Evolutionary conservation across 1,140 invertebrate species (phyloP).

Genomic region (Diachasmimorpha longicaudata): DNA sequence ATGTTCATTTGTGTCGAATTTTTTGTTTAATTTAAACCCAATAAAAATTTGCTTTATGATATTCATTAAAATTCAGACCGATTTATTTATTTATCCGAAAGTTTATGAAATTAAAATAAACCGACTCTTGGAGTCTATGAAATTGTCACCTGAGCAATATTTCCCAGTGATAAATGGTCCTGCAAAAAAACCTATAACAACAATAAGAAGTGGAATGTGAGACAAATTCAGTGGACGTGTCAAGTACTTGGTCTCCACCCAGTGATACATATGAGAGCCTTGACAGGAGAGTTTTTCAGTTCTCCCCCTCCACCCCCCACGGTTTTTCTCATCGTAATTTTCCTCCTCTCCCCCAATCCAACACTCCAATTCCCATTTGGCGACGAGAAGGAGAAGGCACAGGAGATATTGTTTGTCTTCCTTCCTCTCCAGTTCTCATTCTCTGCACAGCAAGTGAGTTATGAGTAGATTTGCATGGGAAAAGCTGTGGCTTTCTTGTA

Average conservation of each 20-base stretch:
- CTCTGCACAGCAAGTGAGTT: constrained; percentile 37
- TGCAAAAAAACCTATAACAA: neutral
- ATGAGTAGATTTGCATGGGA: constrained; percentile 55
- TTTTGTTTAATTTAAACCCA: no score
- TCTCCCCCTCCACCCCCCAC: neutral
- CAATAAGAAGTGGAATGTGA: neutral
- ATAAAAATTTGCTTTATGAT: no score
- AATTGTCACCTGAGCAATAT: neutral
- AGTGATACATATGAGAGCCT: constrained; percentile 14
- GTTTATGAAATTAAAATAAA: no score
- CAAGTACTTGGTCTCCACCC: neutral
- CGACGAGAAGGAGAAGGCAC: neutral
- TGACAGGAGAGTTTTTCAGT: constrained; percentile 20
- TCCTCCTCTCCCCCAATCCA: neutral
- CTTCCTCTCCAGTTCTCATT: no score
- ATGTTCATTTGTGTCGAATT: no score
- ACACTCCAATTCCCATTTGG: constrained; percentile 14
- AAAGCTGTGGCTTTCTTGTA: constrained; percentile 37
- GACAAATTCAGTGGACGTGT: constrained; percentile 22
- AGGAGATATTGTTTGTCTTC: neutral
- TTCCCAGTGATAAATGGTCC: neutral
- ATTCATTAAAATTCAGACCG: no score
- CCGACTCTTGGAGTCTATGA: no score
- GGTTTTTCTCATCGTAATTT: constrained; percentile 21
- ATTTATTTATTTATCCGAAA: no score